These are phyloP conservation scores for Pterostichus niger DNA, from an alignment of 2,888 invertebrate species.

Conservation along the genomic window DNA sequence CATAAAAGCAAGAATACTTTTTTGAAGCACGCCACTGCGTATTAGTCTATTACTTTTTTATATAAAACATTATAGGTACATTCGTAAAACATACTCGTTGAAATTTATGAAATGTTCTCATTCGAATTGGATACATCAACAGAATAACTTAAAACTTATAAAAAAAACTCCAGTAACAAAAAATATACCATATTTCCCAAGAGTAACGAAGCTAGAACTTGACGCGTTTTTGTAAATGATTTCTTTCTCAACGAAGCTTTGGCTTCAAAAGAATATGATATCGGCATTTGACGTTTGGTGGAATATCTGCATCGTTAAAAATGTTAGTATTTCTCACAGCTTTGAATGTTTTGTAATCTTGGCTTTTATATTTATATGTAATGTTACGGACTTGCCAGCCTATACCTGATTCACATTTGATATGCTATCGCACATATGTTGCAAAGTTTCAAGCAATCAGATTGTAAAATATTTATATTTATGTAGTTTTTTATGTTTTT, in stretches of 20 bases:
- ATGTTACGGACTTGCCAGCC: background rate
- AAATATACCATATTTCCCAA: background rate
- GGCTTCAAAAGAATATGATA: background rate
- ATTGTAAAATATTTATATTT: constrained; percentile 26
- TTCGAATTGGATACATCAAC: no score
- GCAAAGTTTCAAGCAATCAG: background rate
- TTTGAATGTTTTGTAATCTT: background rate
- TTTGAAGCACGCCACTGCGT: no score
- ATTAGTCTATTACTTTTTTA: background rate
- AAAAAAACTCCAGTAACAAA: background rate
- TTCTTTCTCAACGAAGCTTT: no score
- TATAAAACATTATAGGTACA: background rate
- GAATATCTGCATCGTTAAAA: background rate
- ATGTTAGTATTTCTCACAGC: background rate
- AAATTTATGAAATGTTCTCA: no score
- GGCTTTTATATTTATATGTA: constrained; percentile 6
- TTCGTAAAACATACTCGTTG: no score
- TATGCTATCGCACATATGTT: constrained; percentile 19
- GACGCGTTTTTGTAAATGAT: constrained; percentile 19
- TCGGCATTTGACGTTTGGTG: background rate
- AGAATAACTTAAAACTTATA: background rate
- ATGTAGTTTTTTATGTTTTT: background rate
- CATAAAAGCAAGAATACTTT: no score
- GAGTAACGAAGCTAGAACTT: constrained; percentile 1
- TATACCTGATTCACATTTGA: constrained; percentile 14